phyloP scores from a whole-genome alignment of 2,113 vertebrate genomes.

The Cephalopterus ornatus region DNA sequence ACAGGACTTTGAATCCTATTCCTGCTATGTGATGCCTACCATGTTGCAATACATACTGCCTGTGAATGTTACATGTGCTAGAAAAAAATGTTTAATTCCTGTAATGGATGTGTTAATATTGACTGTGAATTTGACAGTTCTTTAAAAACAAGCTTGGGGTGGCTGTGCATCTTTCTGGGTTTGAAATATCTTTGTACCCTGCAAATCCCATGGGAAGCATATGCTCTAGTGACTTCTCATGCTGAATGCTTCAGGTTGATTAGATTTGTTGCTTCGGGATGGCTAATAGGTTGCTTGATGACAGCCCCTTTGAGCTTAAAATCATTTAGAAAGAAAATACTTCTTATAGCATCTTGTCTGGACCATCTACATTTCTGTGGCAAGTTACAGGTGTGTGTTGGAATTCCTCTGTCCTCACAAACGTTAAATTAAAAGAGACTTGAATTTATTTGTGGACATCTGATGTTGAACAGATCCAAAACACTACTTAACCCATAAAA shows the following conservation, averaged over 20 bases:
- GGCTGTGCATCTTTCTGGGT: background rate
- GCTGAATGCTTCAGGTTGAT: background rate
- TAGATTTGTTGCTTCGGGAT: background rate
- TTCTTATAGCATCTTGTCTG: background rate
- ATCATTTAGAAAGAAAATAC: background rate
- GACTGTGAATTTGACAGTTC: background rate
- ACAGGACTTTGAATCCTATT: background rate
- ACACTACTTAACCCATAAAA: background rate
- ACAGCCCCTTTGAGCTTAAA: background rate
- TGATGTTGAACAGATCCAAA: background rate
- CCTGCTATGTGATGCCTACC: background rate
- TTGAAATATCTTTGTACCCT: background rate
- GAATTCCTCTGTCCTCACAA: background rate
- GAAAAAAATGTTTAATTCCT: background rate
- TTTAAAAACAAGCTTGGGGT: background rate
- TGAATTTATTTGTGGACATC: background rate
- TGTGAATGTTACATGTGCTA: background rate
- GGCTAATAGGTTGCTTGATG: background rate
- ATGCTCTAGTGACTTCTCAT: background rate
- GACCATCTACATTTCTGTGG: background rate
- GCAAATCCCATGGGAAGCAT: background rate
- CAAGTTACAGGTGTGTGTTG: background rate
- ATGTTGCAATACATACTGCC: no score
- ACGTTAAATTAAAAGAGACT: background rate
- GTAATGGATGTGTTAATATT: background rate